Base-by-base conservation (phyloP, 2,113 vertebrate genomes). In the Oncorhynchus masou region DNA sequence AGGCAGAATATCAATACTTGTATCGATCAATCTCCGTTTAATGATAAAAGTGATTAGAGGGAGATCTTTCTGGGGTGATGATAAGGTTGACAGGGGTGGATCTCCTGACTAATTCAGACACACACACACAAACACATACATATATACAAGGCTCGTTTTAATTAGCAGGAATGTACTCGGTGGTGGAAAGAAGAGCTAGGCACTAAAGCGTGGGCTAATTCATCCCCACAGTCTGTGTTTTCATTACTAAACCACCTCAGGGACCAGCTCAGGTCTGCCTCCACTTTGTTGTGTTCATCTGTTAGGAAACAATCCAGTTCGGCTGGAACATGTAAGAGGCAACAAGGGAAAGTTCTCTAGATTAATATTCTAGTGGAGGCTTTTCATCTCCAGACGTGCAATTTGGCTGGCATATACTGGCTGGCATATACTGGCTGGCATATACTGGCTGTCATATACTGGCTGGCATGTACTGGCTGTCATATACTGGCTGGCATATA, bases 191-290 rank as follows among this genome's bases (percentile, higher is more conserved):
- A 34, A 39, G 64, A 79, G 70, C 86, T 82, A 84, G 73, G 71
- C 80, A 75, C 24, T 69, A 80, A 85, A 80, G 73, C 59, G 15
- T 84, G 60, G 75, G 67, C 79, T 87, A 86, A 88, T 89, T 84
- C 85, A 84, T 83, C 80, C 84, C 76, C 24, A 73, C 75, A 78
- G 85, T 83, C 74, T 81, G 75, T 79, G 68, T 82, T 87, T 86
- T 83, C 70, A 22, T 70, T 72, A 79, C 51, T 59, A 68, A 74
- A 84, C 64, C 72, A 74, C 77, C 71, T 79, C 25, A 7, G 80
- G 79, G 83, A 81, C 65, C 68, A 68, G 68, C 70, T 48, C 74
- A 71, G 74, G 73, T 81, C 71, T 57, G 65, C 59, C 25, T 75
- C 13, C 11, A 62, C 22, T 74, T 79, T 71, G 75, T 60, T 62